Percentiles rank a stretch among this genome's conserved stretches.
Evolutionary conservation across 2,113 vertebrate species (phyloP).

Genomic region (Tautogolabrus adspersus): DNA sequence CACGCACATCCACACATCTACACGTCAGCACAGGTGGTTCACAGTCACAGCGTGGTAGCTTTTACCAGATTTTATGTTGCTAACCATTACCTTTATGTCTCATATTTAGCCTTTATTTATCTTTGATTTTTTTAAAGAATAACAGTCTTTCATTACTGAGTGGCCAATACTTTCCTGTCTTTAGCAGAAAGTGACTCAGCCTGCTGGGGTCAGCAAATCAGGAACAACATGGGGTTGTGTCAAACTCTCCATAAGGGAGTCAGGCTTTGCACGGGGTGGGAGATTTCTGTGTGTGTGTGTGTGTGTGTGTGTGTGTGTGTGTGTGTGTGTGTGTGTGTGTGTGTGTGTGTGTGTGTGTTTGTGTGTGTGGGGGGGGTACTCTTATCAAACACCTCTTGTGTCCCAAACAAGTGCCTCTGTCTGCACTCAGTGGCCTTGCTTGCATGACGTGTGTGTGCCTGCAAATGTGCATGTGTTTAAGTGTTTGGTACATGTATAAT

Average conservation of each 20-base stretch:
- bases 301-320: background rate
- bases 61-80: background rate
- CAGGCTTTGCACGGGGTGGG: conserved; percentile 45
- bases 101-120: background rate
- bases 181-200: conserved; percentile 34
- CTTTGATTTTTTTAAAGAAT: conserved; percentile 20
- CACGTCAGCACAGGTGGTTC: background rate
- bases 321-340: background rate
- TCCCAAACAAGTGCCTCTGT: conserved; percentile 71
- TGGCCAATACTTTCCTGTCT: conserved; percentile 12
- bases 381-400: conserved; percentile 76
- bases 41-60: background rate
- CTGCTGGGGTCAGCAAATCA: conserved; percentile 60
- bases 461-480: conserved; percentile 17
- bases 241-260: conserved; percentile 44
- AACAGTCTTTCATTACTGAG: background rate
- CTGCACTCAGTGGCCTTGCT: conserved; percentile 63
- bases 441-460: conserved; percentile 47
- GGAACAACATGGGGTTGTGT: conserved; percentile 54
- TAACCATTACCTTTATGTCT: background rate
- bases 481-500: conserved; percentile 70
- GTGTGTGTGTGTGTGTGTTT: background rate
- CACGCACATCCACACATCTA: background rate
- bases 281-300: conserved; percentile 9
- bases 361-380: background rate